These are phyloP conservation scores for Xylophagus ater DNA, from an alignment of 2,888 invertebrate species.

Conservation along the genomic window DNA sequence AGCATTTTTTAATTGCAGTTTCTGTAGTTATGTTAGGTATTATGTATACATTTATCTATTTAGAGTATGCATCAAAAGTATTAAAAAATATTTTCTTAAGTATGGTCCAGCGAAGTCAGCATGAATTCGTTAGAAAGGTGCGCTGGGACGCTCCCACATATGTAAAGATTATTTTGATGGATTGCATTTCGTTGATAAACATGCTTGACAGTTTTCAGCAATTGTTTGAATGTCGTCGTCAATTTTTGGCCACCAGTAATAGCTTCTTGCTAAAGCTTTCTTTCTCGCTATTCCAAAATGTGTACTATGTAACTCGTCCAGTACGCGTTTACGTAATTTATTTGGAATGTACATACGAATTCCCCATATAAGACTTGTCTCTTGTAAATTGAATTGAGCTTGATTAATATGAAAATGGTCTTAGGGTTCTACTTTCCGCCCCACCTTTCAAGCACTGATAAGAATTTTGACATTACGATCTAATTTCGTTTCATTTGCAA, in stretches of 20 bases:
- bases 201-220: constrained; percentile 10
- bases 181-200: background rate
- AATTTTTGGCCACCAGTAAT: constrained; percentile 19
- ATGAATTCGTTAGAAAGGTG: constrained; percentile 18
- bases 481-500: constrained; percentile 2
- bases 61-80: constrained; percentile 19
- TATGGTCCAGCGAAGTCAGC: constrained; percentile 12
- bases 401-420: constrained; percentile 10
- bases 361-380: constrained; percentile 17
- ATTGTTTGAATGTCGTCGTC: constrained; percentile 17
- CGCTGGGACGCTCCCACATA: constrained; percentile 11
- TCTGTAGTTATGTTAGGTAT: constrained; percentile 9
- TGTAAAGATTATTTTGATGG: constrained; percentile 6
- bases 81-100: constrained; percentile 3
- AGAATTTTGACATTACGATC: constrained; percentile 10
- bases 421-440: constrained; percentile 9
- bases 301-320: constrained; percentile 6
- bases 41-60: no score
- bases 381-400: constrained; percentile 15
- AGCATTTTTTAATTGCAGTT: constrained; percentile 11
- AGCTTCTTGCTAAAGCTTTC: constrained; percentile 13
- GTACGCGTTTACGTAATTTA: constrained; percentile 13
- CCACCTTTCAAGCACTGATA: constrained; percentile 9
- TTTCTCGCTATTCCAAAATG: constrained; percentile 5
- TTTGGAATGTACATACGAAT: constrained; percentile 17